Evolutionary conservation across 2,113 vertebrate species (phyloP), one percentile per base, ranked within the genome.

Genomic region (Hirundichthys speculiger): DNA sequence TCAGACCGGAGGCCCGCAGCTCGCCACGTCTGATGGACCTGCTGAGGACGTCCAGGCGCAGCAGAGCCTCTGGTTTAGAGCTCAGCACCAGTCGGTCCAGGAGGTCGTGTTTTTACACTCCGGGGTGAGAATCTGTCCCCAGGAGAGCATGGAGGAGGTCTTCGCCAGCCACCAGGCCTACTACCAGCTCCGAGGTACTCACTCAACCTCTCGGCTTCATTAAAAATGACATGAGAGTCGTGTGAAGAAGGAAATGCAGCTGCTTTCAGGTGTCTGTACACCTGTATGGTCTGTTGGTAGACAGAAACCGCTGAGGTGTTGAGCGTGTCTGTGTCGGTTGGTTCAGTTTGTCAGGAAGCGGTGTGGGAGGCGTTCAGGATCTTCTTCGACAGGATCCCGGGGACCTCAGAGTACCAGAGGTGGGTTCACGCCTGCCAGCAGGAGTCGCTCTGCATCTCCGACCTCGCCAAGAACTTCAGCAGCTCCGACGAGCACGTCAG

Each of bases 331-430:
- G 20, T 55, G 50, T 73, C 6, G 64, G 41, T 55, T 39, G 39
- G 30, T 10, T 50, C 89, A 99, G 95, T 97, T n/a, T 98, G 96
- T 77, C 98, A 98, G 90, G 96, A 99, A 88, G 95, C 93, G 0
- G 95, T 96, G 16, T 98, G 97, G 96, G 95, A 99, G 91, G 96
- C 96, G 1, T 97, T 96, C 71, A 89, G 94, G 66, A 95, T 98
- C 85, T 99, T 98, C 90, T 86, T 95, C 59, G 95, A 96, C 89
- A 88, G 94, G 49, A 96, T 99, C 83, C 96, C 96, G 2, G 94
- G 95, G 39, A 92, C 93, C 3, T 75, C 77, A 0, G 96, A 98
- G 84, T 97, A 97, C 84, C 95, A 96, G 85, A 79, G 81, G 48
- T 98, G 96, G 96, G 94, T 99, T 51, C 92, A 90, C 66, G 74